phyloP scores from a whole-genome alignment of 2,113 vertebrate genomes.

The Phoxinus phoxinus region DNA sequence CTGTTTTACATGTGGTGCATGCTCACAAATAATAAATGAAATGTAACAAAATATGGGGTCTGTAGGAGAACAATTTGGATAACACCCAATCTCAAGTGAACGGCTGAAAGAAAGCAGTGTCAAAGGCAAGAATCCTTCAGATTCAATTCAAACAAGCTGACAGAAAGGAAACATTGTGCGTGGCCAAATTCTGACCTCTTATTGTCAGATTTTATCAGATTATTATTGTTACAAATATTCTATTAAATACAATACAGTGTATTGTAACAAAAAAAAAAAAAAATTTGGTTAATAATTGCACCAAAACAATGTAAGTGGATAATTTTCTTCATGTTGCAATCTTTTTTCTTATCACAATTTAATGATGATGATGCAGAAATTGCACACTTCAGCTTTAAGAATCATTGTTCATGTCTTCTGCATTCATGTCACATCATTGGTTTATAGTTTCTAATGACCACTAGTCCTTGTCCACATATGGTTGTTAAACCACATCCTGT shows the following conservation, averaged over 20 bases:
- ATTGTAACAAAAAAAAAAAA: not conserved
- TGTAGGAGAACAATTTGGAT: slow-evolving; percentile 35
- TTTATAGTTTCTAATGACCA: too few relatives aligned
- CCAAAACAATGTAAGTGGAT: not conserved
- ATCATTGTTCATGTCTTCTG: not conserved
- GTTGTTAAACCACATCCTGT: slow-evolving; percentile 11
- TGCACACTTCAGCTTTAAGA: not conserved
- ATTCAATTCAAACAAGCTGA: slow-evolving; percentile 28
- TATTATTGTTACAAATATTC: not conserved
- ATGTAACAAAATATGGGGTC: slow-evolving; percentile 3
- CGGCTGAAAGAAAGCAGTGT: slow-evolving; percentile 28
- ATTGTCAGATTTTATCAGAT: not conserved
- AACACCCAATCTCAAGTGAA: not conserved
- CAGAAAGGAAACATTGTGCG: slow-evolving; percentile 27
- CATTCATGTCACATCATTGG: not conserved
- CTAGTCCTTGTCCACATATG: not conserved
- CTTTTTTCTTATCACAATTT: not conserved
- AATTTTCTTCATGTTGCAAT: not conserved
- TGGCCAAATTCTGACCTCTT: not conserved
- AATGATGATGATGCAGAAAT: not conserved
- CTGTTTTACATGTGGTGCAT: slow-evolving; percentile 27
- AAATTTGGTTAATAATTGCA: not conserved
- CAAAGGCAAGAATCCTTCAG: slow-evolving; percentile 4
- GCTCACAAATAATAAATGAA: not conserved
- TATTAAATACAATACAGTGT: not conserved